Evolutionary conservation across 2,888 invertebrate species (phyloP).

Genomic region (Mythimna vitellina): DNA sequence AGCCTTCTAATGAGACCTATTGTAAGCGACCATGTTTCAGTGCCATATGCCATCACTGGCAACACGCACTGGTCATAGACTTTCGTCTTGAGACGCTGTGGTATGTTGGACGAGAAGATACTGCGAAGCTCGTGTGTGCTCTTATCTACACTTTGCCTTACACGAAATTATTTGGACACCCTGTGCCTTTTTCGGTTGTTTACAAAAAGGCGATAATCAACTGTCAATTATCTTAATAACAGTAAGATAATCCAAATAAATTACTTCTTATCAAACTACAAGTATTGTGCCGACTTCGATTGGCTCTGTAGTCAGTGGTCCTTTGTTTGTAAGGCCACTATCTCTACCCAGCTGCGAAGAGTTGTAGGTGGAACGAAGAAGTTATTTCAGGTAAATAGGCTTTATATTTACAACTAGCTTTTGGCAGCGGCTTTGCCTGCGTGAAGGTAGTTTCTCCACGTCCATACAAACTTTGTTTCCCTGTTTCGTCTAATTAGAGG

Average conservation of each 20-base stretch:
- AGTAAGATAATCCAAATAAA: slow-evolving; percentile 20
- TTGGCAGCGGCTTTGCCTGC: too few relatives aligned
- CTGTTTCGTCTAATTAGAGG: too few relatives aligned
- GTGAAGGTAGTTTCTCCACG: too few relatives aligned
- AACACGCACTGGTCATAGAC: too few relatives aligned
- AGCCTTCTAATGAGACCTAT: too few relatives aligned
- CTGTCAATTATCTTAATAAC: slow-evolving; percentile 19
- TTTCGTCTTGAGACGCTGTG: too few relatives aligned
- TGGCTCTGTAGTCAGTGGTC: slow-evolving; percentile 2
- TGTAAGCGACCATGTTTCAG: too few relatives aligned
- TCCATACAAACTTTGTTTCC: too few relatives aligned
- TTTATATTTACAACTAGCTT: neutral
- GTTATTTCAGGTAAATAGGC: slow-evolving; percentile 14
- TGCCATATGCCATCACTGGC: too few relatives aligned
- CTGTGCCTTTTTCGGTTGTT: slow-evolving; percentile 21
- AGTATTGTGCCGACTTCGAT: neutral
- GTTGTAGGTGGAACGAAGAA: neutral
- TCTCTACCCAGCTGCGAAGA: neutral
- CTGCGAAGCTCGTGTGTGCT: too few relatives aligned
- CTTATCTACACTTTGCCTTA: too few relatives aligned
- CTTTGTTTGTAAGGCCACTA: neutral
- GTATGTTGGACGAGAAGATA: too few relatives aligned
- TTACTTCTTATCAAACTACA: slow-evolving; percentile 26
- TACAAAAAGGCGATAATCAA: slow-evolving; percentile 23
- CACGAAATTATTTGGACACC: neutral